Conservation (phyloP, 2,113 vertebrate genomes). For the Crocuta crocuta region DNA sequence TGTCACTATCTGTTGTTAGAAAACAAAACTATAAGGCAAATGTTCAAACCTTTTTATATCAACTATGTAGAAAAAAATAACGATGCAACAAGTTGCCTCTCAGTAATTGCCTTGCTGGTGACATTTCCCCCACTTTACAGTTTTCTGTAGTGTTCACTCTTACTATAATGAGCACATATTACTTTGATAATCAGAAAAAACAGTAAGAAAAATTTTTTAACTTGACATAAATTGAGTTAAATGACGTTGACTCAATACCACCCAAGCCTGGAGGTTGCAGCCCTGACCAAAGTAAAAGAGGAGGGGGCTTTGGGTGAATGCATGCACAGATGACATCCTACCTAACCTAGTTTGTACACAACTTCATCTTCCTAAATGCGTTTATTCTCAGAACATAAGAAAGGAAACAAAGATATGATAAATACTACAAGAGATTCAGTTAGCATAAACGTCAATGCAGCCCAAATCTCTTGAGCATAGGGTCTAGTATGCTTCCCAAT, state of each 20-base stretch:
- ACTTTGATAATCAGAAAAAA: background rate
- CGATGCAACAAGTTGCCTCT: background rate
- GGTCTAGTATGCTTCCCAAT: background rate
- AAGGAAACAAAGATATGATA: background rate
- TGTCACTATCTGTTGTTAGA: background rate
- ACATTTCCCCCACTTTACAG: background rate
- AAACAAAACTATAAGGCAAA: background rate
- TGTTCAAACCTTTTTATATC: background rate
- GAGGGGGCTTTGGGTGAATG: background rate
- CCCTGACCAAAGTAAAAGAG: background rate
- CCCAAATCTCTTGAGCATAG: background rate
- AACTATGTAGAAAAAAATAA: background rate
- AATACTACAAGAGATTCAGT: background rate
- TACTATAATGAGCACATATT: background rate
- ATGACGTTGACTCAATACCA: background rate
- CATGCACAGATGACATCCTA: background rate
- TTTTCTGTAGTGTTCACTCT: background rate
- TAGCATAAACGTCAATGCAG: background rate
- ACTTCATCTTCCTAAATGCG: background rate
- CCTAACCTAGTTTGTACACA: background rate
- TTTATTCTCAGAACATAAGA: background rate
- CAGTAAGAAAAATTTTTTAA: background rate
- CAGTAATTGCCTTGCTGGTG: background rate
- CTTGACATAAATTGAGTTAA: background rate
- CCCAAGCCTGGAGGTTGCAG: background rate